phyloP scores from a whole-genome alignment of 2,113 vertebrate species.

The Podarcis raffonei region DNA sequence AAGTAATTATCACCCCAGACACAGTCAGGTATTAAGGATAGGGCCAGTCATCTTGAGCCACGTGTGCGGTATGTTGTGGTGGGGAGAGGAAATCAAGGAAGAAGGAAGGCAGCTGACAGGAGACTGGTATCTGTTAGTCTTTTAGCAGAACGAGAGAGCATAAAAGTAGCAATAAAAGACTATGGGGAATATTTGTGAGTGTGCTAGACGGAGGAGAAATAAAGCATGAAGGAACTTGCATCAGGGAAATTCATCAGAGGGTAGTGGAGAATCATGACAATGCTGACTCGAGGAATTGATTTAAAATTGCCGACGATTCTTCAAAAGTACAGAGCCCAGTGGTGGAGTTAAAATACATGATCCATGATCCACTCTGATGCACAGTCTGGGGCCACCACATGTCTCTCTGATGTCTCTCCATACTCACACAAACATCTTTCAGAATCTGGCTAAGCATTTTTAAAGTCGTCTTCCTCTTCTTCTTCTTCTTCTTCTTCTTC shows the following conservation, averaged over 20 bases:
- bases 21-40: conserved; percentile 62
- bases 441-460: not conserved
- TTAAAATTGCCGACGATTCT: conserved; percentile 41
- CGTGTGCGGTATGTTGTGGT: not conserved
- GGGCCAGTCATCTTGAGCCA: conserved; percentile 49
- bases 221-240: conserved; percentile 6
- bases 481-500: too few relatives aligned
- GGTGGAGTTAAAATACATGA: not conserved
- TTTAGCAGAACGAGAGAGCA: conserved; percentile 53
- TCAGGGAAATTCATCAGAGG: conserved; percentile 55
- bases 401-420: not conserved
- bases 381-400: not conserved
- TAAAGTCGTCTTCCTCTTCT: too few relatives aligned
- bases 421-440: not conserved
- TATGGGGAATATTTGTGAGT: conserved; percentile 55
- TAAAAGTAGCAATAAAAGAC: conserved; percentile 62
- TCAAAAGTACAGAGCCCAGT: not conserved
- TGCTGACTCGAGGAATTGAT: conserved; percentile 33
- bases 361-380: not conserved
- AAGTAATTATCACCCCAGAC: conserved; percentile 66
- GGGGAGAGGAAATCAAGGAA: conserved; percentile 39
- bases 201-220: conserved; percentile 23
- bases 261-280: conserved; percentile 40
- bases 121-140: conserved; percentile 73
- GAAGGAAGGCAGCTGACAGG: conserved; percentile 50